phyloP scores from a whole-genome alignment of 2,113 vertebrate genomes.

The Tragelaphus buxtoni region DNA sequence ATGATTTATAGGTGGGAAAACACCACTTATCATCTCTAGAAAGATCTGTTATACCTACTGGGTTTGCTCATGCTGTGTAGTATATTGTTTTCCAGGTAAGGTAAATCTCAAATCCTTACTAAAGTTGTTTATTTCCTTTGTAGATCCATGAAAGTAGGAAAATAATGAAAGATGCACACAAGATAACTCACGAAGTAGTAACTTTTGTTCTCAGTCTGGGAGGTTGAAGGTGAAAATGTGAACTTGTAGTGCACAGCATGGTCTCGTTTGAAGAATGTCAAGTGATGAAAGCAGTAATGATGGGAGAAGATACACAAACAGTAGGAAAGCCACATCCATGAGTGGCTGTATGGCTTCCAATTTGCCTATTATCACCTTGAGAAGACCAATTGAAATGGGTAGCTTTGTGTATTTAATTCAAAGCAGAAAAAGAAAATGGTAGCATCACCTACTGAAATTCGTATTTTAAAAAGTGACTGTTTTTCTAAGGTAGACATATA shows the following conservation, averaged over 20 bases:
- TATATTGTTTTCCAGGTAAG: constrained; percentile 52
- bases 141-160: neutral
- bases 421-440: neutral
- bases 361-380: neutral
- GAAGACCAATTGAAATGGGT: neutral
- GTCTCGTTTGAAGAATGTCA: neutral
- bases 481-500: neutral
- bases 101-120: constrained; percentile 40
- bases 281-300: neutral
- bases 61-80: constrained; percentile 19
- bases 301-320: neutral
- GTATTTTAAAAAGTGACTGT: neutral
- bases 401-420: neutral
- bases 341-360: neutral
- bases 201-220: constrained; percentile 3
- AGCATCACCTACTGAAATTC: neutral
- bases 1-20: constrained; percentile 55
- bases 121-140: constrained; percentile 46
- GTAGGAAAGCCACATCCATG: neutral
- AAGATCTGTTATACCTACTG: neutral
- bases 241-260: neutral
- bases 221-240: constrained; percentile 13
- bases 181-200: neutral
- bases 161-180: constrained; percentile 15
- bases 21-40: constrained; percentile 49